Percentiles rank a stretch among this genome's conserved stretches.
Conservation (phyloP, 2,888 invertebrate species). For the Siphlonurus alternatus region DNA sequence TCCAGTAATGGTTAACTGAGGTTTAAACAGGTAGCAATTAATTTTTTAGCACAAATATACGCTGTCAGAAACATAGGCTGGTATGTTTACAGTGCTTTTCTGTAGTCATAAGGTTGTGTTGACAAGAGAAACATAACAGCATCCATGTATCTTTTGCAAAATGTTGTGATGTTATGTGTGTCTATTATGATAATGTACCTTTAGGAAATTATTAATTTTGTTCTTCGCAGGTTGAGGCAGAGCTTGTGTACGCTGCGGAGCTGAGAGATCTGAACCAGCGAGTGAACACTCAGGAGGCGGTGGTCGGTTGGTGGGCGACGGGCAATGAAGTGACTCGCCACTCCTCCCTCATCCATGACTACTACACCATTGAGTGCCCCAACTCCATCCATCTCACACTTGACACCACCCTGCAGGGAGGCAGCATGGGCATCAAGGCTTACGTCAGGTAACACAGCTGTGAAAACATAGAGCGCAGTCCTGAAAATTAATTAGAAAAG, state of each 20-base stretch:
- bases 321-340: slow-evolving; percentile 95
- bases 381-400: slow-evolving; percentile 91
- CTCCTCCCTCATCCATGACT: slow-evolving; percentile 93
- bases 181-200: too few species aligned
- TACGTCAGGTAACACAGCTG: slow-evolving; percentile 47
- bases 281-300: slow-evolving; percentile 82
- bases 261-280: slow-evolving; percentile 85
- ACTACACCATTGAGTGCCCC: slow-evolving; percentile 86
- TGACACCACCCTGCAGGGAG: slow-evolving; percentile 76
- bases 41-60: too few species aligned
- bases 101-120: too few species aligned
- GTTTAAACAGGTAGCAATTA: too few species aligned
- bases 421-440: slow-evolving; percentile 84
- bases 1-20: too few species aligned
- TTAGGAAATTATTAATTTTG: too few species aligned
- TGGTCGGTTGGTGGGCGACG: slow-evolving; percentile 99
- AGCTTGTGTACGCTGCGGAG: slow-evolving; percentile 90
- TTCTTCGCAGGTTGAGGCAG: slow-evolving; percentile 98
- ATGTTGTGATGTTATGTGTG: too few species aligned
- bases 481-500: slow-evolving; percentile 11
- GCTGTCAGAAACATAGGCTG: too few species aligned
- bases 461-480: too few species aligned
- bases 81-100: too few species aligned
- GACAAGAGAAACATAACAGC: too few species aligned
- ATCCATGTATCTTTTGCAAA: too few species aligned